Evolutionary conservation across 2,797 vertebrate genomes (phyloP).

Genomic region (Liparis tanakae): DNA sequence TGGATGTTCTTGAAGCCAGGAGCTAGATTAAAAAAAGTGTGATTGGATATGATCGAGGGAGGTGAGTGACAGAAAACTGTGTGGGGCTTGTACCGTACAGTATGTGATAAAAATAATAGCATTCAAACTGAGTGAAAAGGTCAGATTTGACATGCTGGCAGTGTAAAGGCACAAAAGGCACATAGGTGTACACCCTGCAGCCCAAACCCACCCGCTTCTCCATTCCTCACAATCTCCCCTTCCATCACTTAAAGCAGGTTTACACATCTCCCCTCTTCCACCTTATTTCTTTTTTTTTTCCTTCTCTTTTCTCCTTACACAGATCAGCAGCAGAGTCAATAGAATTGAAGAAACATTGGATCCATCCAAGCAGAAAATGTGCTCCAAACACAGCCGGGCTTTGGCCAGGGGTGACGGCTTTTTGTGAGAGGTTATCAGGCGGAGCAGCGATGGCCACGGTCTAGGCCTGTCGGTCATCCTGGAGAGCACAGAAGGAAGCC

Average conservation of each 20-base stretch:
- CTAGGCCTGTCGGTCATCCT: conserved; percentile 53
- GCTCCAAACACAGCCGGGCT: conserved; percentile 49
- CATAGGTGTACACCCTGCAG: conserved; percentile 50
- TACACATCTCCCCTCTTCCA: conserved; percentile 55
- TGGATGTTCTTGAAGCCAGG: conserved; percentile 31
- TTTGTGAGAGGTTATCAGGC: conserved; percentile 68
- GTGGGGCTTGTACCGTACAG: conserved; percentile 16
- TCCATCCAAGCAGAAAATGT: conserved; percentile 71
- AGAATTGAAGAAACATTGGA: conserved; percentile 70
- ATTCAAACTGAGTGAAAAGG: conserved; percentile 67
- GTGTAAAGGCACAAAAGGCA: conserved; percentile 37
- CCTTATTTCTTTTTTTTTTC: conserved; percentile 39
- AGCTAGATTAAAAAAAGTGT: conserved; percentile 51
- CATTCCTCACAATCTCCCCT: conserved; percentile 49
- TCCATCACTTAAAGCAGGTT: conserved; percentile 60
- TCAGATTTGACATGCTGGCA: conserved; percentile 66
- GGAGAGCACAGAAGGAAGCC: conserved; percentile 30
- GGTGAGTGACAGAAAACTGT: conserved; percentile 38
- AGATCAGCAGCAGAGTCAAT: conserved; percentile 62
- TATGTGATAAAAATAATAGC: conserved; percentile 67
- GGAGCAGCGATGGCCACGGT: conserved; percentile 55
- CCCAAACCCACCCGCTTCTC: conserved; percentile 30
- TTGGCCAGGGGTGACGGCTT: conserved; percentile 39
- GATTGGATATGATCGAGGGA: conserved; percentile 56
- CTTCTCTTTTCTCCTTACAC: conserved; percentile 24